Evolutionary conservation across 2,113 vertebrate genomes (phyloP).

Genomic region (Hemiprocne comata): DNA sequence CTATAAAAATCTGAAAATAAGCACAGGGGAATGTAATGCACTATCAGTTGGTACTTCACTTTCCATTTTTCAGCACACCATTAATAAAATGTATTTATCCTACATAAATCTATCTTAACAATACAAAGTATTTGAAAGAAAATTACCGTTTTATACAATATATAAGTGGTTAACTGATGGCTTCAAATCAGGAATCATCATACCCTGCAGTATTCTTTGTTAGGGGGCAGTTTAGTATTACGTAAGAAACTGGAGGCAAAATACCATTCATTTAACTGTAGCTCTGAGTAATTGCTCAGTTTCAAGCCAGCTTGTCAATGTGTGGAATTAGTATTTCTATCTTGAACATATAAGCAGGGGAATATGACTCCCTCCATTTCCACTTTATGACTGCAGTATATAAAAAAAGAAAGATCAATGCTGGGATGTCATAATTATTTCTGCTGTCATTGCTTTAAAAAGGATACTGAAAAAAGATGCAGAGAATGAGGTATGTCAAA

Average conservation of each 20-base stretch:
- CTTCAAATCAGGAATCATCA: neutral
- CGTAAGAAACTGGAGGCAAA: neutral
- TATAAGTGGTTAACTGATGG: neutral
- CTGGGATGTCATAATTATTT: neutral
- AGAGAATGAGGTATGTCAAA: neutral
- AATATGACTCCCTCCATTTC: neutral
- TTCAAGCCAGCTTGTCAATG: neutral
- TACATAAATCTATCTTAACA: neutral
- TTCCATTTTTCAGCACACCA: neutral
- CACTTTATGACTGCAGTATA: neutral
- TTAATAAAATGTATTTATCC: neutral
- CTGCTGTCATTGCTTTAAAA: neutral
- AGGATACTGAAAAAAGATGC: neutral
- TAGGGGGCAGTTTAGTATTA: neutral
- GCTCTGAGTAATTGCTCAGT: neutral
- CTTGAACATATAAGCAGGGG: neutral
- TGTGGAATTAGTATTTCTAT: neutral
- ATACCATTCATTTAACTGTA: neutral
- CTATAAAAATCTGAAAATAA: conserved; percentile 24
- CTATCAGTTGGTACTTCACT: neutral
- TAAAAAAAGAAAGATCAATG: neutral
- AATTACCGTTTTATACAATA: neutral
- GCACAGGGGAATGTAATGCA: neutral
- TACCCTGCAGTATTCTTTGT: neutral
- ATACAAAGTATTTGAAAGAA: neutral